These are phyloP conservation scores for Sebastes melanostomus DNA, from an alignment of 2,797 vertebrate genomes.

Conservation along the genomic window DNA sequence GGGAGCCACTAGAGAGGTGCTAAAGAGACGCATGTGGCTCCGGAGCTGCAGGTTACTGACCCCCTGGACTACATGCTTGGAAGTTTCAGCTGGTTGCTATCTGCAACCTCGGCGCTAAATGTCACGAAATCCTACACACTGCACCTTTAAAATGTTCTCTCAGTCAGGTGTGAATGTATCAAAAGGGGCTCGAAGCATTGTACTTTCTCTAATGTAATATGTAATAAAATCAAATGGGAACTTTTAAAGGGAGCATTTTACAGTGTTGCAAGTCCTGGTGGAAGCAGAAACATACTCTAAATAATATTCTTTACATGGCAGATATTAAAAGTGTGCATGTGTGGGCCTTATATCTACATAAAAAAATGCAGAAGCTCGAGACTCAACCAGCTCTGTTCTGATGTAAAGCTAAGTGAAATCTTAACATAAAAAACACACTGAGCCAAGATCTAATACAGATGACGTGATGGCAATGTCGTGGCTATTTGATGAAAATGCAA, in stretches of 20 bases:
- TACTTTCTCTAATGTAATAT: neutral
- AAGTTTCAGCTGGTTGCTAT: no score
- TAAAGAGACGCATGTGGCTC: accelerated
- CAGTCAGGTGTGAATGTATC: neutral
- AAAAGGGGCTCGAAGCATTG: neutral
- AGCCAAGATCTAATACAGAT: neutral
- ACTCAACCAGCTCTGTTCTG: neutral
- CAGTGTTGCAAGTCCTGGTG: neutral
- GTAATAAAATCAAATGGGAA: neutral
- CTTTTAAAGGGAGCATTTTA: neutral
- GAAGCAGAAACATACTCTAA: neutral
- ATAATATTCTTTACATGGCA: neutral
- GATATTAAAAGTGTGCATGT: neutral
- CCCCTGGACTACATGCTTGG: no score
- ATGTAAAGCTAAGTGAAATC: neutral
- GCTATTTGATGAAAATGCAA: neutral
- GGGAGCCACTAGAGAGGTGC: no score
- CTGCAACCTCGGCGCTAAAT: no score
- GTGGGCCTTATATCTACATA: neutral
- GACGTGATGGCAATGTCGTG: neutral
- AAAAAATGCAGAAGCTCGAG: neutral
- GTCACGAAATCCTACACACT: no score
- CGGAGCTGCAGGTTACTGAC: no score
- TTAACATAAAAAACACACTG: neutral
- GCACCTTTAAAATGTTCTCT: neutral